Evolutionary conservation across 2,113 vertebrate species (phyloP).

Genomic region (Pelvicachromis taeniatus): DNA sequence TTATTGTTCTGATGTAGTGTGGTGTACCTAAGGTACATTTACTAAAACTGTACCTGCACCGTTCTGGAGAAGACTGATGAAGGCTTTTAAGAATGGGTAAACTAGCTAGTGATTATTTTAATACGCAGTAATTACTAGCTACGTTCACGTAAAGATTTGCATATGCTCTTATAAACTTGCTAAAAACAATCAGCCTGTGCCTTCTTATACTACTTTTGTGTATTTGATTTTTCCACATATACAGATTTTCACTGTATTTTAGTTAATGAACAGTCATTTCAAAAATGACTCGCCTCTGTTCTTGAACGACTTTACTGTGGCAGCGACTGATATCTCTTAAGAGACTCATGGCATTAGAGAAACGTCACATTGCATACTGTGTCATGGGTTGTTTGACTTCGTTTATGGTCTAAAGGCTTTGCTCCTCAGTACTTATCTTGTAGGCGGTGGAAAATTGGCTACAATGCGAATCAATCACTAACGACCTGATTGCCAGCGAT

Average conservation of each 20-base stretch:
- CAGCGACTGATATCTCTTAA: background rate
- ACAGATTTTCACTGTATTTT: background rate
- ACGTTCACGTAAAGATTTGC: background rate
- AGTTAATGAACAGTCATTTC: background rate
- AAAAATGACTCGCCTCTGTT: background rate
- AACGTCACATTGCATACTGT: background rate
- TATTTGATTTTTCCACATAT: accelerated
- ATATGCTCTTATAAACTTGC: background rate
- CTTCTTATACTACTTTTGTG: background rate
- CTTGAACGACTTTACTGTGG: background rate
- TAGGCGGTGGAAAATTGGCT: background rate
- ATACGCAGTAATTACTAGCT: background rate
- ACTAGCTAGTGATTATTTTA: background rate
- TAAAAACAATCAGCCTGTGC: background rate
- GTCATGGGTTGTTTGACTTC: background rate
- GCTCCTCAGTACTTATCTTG: background rate
- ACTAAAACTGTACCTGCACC: background rate
- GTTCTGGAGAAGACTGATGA: background rate
- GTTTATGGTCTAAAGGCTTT: background rate
- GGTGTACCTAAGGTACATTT: background rate
- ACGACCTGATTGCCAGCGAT: constrained; percentile 20
- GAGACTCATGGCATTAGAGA: background rate
- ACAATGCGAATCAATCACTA: constrained; percentile 2
- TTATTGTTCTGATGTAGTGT: background rate
- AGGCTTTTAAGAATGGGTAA: background rate